Base-by-base conservation (phyloP, 2,113 vertebrate genomes). In the Corythornis madagascariensis region DNA sequence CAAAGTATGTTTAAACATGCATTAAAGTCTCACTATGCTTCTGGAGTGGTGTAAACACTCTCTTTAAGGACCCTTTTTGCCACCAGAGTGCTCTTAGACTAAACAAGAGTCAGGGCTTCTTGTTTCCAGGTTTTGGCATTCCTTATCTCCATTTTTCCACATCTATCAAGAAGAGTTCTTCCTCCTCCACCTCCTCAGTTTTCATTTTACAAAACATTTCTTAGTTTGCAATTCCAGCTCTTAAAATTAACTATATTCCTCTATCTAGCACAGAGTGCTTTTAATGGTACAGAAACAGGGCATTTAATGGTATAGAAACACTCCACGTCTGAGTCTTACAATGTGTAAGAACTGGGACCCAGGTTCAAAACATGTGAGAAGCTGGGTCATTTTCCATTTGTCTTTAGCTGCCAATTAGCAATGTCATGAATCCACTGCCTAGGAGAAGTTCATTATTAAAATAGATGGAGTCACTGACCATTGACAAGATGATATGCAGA, bases 31-130 rank as follows among this genome's bases (percentile, higher is more conserved):
- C 64, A 35, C 52, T 80, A 38, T 40, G 2, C n/a, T 95, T 65
- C 38, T 90, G 61, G 78, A 93, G 87, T 86, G 90, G 82, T 96
- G 88, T 95, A 92, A 93, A 88, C 80, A 94, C 43, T 26, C 53
- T 86, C n/a, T 71, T 88, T 86, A 69, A 94, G 90, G 69, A 94
- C 83, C 33, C 18, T 86, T 89, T 92, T 61, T 66, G 43, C 33
- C 60, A 50, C 42, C 59, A 21, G 48, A 93, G 81, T 83, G 87
- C 81, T 93, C 84, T 70, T 74, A 76, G 35, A 31, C 15, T 59
- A 61, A 89, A 73, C 59, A 90, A 80, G 87, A 92, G 64, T 73
- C n/a, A 31, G 40, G 17, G 52, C 83, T 87, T 47, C 40, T 85
- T 89, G 81, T 95, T 94, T 89, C 31, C 48, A 67, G 33, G 33